Percentiles rank a stretch among this genome's conserved stretches.
phyloP scores from a whole-genome alignment of 2,888 invertebrate genomes.

The Drosophila nigritarsus region DNA sequence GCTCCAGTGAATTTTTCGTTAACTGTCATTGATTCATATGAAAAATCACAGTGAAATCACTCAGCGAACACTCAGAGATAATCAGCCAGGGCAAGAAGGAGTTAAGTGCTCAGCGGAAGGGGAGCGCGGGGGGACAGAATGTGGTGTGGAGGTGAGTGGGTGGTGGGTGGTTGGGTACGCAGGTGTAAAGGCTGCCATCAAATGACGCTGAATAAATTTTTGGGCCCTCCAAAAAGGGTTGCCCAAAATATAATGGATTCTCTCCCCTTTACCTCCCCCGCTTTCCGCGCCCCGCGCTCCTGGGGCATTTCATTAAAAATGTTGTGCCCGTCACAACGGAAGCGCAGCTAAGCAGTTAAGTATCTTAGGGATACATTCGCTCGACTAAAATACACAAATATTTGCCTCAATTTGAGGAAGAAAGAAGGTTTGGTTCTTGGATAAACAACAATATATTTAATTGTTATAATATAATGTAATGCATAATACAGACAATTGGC shows the following conservation, averaged over 20 bases:
- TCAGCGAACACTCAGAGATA: slow-evolving; percentile 53
- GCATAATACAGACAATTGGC: background rate
- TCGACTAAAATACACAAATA: slow-evolving; percentile 16
- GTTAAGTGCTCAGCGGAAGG: slow-evolving; percentile 35
- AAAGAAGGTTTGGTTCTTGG: slow-evolving; percentile 10
- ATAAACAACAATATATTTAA: slow-evolving; percentile 2
- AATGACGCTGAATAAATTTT: slow-evolving; percentile 48
- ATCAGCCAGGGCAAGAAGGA: slow-evolving; percentile 36
- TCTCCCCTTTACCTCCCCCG: background rate
- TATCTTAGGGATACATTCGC: slow-evolving; percentile 27
- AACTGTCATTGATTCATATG: slow-evolving; percentile 62
- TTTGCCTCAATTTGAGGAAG: slow-evolving; percentile 10
- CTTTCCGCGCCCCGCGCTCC: background rate
- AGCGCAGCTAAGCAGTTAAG: slow-evolving; percentile 38
- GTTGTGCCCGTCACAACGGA: slow-evolving; percentile 14
- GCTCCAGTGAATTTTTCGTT: slow-evolving; percentile 21
- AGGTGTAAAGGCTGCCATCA: slow-evolving; percentile 57
- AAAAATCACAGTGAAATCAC: slow-evolving; percentile 73
- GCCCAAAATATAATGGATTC: slow-evolving; percentile 31
- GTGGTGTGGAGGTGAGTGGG: background rate
- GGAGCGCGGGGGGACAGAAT: background rate
- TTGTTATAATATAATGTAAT: background rate
- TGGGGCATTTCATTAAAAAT: slow-evolving; percentile 52
- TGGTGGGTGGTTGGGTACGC: slow-evolving; percentile 18
- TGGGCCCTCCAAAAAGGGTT: slow-evolving; percentile 38